phyloP scores from a whole-genome alignment of 2,888 invertebrate genomes.

The Tineola bisselliella region DNA sequence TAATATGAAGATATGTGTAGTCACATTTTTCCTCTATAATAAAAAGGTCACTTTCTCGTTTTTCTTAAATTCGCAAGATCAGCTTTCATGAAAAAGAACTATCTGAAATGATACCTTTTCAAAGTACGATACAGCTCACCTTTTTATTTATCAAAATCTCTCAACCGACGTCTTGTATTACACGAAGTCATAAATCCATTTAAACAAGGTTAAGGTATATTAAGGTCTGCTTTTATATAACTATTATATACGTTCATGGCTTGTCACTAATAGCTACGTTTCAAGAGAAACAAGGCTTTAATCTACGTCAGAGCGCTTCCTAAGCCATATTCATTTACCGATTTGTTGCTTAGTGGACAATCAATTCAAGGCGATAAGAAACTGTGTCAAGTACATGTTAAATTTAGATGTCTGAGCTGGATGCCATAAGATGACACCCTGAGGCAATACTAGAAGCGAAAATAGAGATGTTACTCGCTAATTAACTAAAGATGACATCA shows the following conservation, averaged over 20 bases:
- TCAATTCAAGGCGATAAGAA: constrained; percentile 28
- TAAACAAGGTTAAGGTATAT: constrained; percentile 2
- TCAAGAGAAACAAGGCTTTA: constrained; percentile 3
- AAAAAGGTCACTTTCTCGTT: background rate
- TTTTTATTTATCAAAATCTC: background rate
- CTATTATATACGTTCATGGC: background rate
- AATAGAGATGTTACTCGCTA: background rate
- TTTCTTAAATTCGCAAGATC: background rate
- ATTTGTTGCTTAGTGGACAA: constrained; percentile 21
- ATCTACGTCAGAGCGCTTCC: constrained; percentile 9
- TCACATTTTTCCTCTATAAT: background rate
- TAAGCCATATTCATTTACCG: background rate
- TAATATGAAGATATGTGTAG: background rate
- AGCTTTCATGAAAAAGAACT: background rate
- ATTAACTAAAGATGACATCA: background rate
- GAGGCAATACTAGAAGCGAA: background rate
- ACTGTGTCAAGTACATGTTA: constrained; percentile 32
- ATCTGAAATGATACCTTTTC: background rate
- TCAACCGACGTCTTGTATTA: background rate
- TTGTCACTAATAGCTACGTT: background rate
- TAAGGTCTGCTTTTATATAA: constrained; percentile 7
- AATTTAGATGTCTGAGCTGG: background rate
- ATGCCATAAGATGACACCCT: background rate
- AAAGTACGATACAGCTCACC: background rate
- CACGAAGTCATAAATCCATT: constrained; percentile 1